phyloP scores from a whole-genome alignment of 2,797 vertebrate genomes.

The Chiloscyllium punctatum region DNA sequence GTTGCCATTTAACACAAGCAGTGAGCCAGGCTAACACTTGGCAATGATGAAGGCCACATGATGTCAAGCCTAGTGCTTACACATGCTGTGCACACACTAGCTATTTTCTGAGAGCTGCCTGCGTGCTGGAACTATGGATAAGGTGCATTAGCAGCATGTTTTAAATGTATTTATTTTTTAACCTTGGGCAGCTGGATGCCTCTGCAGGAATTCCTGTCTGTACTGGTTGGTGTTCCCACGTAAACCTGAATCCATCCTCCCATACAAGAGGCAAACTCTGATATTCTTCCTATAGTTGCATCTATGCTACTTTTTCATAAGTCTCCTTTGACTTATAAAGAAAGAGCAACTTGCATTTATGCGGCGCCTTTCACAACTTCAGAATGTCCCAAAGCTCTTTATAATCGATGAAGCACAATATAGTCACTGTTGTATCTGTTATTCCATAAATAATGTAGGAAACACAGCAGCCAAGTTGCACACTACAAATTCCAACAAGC shows the following conservation, averaged over 20 bases:
- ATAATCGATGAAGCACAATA: not conserved
- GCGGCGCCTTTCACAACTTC: not conserved
- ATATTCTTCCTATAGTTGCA: not conserved
- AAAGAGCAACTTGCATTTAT: not conserved
- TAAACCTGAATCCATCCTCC: not conserved
- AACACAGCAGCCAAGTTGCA: not conserved
- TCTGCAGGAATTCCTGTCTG: not conserved
- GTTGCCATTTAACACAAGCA: not conserved
- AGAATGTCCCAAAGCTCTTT: not conserved
- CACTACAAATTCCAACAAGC: not conserved
- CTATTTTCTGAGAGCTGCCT: not conserved
- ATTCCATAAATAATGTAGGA: too few relatives aligned
- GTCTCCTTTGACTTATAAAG: not conserved
- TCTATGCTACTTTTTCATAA: not conserved
- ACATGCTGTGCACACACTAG: not conserved
- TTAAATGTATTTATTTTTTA: not conserved
- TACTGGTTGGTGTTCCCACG: not conserved
- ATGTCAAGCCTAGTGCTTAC: not conserved
- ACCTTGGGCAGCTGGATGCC: not conserved
- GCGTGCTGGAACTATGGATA: not conserved
- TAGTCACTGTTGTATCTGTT: not conserved
- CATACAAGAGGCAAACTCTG: not conserved
- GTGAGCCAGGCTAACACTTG: not conserved
- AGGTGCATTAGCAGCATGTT: not conserved
- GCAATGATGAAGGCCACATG: not conserved